Base-by-base conservation (phyloP, 2,888 invertebrate genomes). In the Drosophila multiciliata region DNA sequence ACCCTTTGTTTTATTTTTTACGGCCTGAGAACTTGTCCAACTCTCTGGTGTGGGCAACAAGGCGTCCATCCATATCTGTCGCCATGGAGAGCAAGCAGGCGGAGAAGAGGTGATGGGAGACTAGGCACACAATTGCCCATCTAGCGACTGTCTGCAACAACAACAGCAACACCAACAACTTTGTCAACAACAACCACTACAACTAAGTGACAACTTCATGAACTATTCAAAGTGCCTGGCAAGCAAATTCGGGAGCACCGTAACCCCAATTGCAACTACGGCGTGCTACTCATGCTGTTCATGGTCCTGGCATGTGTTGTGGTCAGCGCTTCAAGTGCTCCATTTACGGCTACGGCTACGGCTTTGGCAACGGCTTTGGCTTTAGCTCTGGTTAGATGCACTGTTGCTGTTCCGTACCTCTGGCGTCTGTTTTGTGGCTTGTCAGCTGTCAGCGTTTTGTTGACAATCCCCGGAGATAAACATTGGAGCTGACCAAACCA, bases 121-220 rank as follows among this genome's bases (percentile, higher is more conserved):
- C 11, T n/a, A 15, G 36, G 50, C 66, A 45, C 26, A 55, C 57
- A 63, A 72, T 79, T 75, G 68, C 48, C 78, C 23, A 59, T 38
- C 73, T 58, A 50, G 54, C 26, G 66, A 48, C 66, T 48, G 55
- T 42, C 9, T 15, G 7, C 54, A 59, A 36, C 49, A 49, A 33
- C 52, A 58, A 50, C 36, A 45, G 17, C 38, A 45, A 32, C 29
- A 54, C 6, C 29, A 29, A 45, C 67, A 48, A 48, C 17, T 15
- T 29, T 49, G 23, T 20, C 38, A 60, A 53, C 32, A 32, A 17
- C 59, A 40, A 50, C 67, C 59, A 78, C 78, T 67, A 76, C 80
- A 80, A 75, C 89, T 77, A 79, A 89, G 86, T 87, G 89, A 87
- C 89, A 87, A 82, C 80, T 89, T 87, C 89, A 87, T 87, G 75